Percentiles rank a stretch among this genome's conserved stretches.
Conservation (phyloP, 2,113 vertebrate genomes). For the Chauna torquata region DNA sequence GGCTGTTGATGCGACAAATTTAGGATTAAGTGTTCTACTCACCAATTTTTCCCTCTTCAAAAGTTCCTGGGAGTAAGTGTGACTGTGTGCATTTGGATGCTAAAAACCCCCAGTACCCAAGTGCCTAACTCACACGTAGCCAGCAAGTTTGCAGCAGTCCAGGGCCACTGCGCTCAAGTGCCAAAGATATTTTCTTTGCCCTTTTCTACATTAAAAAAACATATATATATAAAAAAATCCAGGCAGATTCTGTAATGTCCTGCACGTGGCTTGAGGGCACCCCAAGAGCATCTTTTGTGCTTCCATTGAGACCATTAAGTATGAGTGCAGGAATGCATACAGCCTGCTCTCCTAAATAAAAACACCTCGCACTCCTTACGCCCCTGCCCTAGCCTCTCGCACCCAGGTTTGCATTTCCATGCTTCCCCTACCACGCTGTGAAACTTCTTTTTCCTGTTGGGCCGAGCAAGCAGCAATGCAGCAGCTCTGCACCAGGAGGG, state of each 20-base stretch:
- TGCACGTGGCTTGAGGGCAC: background rate
- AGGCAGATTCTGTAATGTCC: background rate
- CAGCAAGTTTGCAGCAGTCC: background rate
- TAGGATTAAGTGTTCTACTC: background rate
- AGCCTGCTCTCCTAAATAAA: background rate
- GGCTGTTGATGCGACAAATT: background rate
- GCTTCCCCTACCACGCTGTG: background rate
- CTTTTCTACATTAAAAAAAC: background rate
- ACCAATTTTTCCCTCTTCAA: background rate
- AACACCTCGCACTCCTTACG: accelerated
- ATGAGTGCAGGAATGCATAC: background rate
- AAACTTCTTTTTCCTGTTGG: background rate
- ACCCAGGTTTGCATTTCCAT: background rate
- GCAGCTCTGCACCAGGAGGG: accelerated
- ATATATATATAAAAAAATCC: background rate
- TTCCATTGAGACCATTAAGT: background rate
- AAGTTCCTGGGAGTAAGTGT: background rate
- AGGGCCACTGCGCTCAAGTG: background rate
- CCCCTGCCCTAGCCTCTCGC: background rate
- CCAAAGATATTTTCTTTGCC: background rate
- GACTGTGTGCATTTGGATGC: background rate
- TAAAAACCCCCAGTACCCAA: background rate
- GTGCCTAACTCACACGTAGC: background rate
- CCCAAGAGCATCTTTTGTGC: background rate
- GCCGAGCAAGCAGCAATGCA: background rate